These are phyloP conservation scores for Drosophila neotestacea DNA, from an alignment of 2,888 invertebrate genomes.

Conservation along the genomic window DNA sequence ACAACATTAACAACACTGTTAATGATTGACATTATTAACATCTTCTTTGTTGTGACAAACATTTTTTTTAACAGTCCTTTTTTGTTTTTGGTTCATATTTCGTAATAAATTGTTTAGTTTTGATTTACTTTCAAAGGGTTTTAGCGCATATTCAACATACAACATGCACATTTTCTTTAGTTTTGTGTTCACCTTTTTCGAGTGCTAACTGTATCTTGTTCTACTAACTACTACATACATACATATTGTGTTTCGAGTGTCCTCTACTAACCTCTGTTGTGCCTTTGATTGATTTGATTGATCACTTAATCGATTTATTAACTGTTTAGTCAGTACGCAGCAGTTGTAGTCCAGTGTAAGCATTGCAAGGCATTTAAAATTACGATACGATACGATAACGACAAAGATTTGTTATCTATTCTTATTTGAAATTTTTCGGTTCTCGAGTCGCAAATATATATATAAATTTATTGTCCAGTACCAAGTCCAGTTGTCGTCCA, in stretches of 20 bases:
- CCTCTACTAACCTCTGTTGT: conserved; percentile 77
- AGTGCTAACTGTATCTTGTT: conserved; percentile 78
- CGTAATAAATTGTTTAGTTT: conserved; percentile 57
- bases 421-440: conserved; percentile 13
- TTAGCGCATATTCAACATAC: conserved; percentile 65
- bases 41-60: conserved; percentile 70
- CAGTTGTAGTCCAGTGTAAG: conserved; percentile 70
- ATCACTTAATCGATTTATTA: conserved; percentile 47
- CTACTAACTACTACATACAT: conserved; percentile 66
- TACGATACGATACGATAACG: conserved; percentile 17
- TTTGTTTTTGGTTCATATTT: conserved; percentile 51
- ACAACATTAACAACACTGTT: conserved; percentile 34
- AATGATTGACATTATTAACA: conserved; percentile 58
- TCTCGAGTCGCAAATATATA: conserved; percentile 29
- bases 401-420: conserved; percentile 17
- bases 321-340: conserved; percentile 67
- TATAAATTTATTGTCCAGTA: conserved; percentile 17
- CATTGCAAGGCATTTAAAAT: conserved; percentile 32
- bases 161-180: conserved; percentile 71
- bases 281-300: conserved; percentile 49
- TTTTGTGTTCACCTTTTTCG: conserved; percentile 68
- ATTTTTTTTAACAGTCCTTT: conserved; percentile 50
- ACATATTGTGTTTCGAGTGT: conserved; percentile 73
- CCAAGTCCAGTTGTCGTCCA: conserved; percentile 53
- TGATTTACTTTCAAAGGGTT: conserved; percentile 54